Percentiles rank a stretch among this genome's conserved stretches.
Conservation (phyloP, 2,113 vertebrate genomes). For the Eulemur rufifrons region DNA sequence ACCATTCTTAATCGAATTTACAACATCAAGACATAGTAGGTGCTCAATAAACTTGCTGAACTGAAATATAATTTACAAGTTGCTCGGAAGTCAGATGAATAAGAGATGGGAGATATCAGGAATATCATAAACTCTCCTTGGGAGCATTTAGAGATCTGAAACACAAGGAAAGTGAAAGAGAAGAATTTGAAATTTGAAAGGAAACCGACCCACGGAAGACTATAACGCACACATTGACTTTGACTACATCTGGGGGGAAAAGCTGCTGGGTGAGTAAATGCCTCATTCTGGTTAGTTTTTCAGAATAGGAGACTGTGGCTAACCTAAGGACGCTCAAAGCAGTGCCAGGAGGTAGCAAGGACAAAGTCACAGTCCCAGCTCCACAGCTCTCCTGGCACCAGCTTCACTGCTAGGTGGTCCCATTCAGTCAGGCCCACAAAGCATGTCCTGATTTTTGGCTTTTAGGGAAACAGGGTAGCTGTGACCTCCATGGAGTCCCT, state of each 20-base stretch:
- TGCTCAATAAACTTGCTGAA: neutral
- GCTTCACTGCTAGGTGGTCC: neutral
- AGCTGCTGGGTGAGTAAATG: neutral
- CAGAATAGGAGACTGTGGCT: neutral
- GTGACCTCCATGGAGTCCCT: neutral
- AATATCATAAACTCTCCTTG: neutral
- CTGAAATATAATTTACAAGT: neutral
- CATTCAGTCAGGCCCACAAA: neutral
- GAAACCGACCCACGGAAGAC: too few species aligned
- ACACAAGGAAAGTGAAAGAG: neutral
- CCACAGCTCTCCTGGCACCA: neutral
- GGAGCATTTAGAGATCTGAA: neutral
- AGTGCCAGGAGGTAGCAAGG: neutral
- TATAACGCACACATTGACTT: accelerated
- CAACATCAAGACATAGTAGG: neutral
- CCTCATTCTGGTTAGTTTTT: neutral
- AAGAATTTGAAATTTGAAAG: neutral
- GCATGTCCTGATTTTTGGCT: neutral
- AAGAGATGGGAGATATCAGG: neutral
- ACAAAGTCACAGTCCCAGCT: neutral
- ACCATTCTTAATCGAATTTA: neutral
- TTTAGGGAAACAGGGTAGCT: neutral
- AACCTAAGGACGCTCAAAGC: neutral
- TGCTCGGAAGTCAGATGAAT: neutral
- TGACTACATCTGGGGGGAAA: accelerated